Percentiles rank a stretch among this genome's conserved stretches.
These are phyloP conservation scores for Plodia interpunctella DNA, from an alignment of 1,140 invertebrate genomes.

Conservation along the genomic window DNA sequence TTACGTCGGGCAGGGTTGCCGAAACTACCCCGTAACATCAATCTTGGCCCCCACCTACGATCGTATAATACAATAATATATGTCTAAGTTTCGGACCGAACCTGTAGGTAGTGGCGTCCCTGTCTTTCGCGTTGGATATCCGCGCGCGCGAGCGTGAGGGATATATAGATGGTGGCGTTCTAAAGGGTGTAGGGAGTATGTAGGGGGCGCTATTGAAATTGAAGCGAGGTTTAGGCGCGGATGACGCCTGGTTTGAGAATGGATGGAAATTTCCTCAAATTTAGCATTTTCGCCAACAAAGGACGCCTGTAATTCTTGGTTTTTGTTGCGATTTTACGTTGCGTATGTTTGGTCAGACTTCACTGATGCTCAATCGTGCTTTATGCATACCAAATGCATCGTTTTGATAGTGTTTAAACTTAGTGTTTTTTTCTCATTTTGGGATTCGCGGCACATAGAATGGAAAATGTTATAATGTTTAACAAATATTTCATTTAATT, in stretches of 20 bases:
- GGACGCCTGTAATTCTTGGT: constrained; percentile 74
- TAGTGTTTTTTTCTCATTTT: too few relatives aligned
- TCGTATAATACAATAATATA: constrained; percentile 75
- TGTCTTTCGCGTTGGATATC: constrained; percentile 20
- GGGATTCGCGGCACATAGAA: too few relatives aligned
- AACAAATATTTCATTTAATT: too few relatives aligned
- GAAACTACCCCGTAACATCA: constrained; percentile 72
- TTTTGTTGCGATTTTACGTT: constrained; percentile 56
- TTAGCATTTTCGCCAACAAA: constrained; percentile 75
- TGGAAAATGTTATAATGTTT: too few relatives aligned
- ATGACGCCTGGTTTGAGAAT: constrained; percentile 75
- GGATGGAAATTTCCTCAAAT: constrained; percentile 77
- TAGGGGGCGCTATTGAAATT: constrained; percentile 74
- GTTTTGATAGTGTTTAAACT: too few relatives aligned
- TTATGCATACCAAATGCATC: too few relatives aligned
- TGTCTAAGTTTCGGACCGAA: constrained; percentile 75
- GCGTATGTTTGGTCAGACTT: constrained; percentile 6
- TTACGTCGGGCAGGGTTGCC: constrained; percentile 70
- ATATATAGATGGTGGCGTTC: constrained; percentile 56
- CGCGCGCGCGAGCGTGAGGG: constrained; percentile 28
- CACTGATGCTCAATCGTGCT: too few relatives aligned
- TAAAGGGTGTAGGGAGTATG: constrained; percentile 73
- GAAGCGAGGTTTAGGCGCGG: constrained; percentile 74
- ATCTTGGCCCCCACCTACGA: constrained; percentile 74
- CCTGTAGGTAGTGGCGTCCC: constrained; percentile 59